A percentile compares a stretch with the other conserved stretches of the same genome.
These are phyloP conservation scores for Dendrocincla fuliginosa DNA, from an alignment of 2,797 vertebrate species.

Conservation along the genomic window DNA sequence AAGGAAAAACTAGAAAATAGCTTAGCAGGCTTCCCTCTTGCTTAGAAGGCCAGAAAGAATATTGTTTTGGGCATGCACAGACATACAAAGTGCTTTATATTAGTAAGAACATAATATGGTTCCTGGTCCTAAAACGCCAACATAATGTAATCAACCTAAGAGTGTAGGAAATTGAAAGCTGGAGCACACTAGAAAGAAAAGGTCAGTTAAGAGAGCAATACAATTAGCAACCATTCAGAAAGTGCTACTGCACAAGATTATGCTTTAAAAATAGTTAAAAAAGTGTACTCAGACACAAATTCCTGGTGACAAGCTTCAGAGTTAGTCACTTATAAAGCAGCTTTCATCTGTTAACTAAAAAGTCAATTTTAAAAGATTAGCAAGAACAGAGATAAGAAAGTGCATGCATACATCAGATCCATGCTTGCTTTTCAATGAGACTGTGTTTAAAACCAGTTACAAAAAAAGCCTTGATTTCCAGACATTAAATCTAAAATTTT, in stretches of 20 bases:
- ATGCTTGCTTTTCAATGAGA: not conserved
- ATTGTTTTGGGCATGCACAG: not conserved
- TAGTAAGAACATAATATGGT: not conserved
- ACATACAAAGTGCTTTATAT: not conserved
- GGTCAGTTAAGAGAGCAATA: not conserved
- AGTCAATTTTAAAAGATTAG: conserved; percentile 19
- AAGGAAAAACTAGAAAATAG: not conserved
- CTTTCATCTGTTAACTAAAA: conserved; percentile 17
- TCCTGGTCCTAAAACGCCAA: not conserved
- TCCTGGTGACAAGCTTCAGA: conserved; percentile 1
- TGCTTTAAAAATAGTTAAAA: conserved; percentile 11
- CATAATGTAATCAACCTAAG: not conserved
- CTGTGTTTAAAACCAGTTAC: not conserved
- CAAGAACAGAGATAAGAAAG: not conserved
- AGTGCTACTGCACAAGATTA: not conserved
- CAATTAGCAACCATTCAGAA: conserved; percentile 33
- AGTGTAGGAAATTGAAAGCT: not conserved
- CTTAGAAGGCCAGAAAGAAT: not conserved
- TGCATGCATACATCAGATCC: not conserved
- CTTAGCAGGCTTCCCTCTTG: not conserved
- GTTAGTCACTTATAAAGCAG: not conserved
- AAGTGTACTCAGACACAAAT: not conserved
- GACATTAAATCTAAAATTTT: not conserved
- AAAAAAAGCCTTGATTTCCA: not conserved
- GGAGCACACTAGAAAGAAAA: not conserved